Evolutionary conservation across 1,140 invertebrate species (phyloP), one percentile per base, ranked within the genome.

Genomic region (Mizuhopecten yessoensis): DNA sequence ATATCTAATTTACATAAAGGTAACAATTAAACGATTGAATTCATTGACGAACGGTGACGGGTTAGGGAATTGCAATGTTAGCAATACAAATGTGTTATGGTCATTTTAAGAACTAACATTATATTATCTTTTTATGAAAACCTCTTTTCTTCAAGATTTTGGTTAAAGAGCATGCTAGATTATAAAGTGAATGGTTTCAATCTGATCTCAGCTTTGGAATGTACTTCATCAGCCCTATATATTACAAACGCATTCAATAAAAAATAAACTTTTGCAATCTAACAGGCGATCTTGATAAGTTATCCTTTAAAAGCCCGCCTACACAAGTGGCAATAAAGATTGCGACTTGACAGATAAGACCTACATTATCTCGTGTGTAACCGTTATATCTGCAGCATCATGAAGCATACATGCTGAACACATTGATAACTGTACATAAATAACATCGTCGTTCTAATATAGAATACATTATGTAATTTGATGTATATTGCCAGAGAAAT

Each of bases 241-340:
- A 75, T 75, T 75, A 75, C 57, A 75, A 75, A 49, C 45, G 45
- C 11, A 49, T 49, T 13, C 20, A 15, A 49, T 49, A 49, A 49
- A 49, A 45, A 75, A 75, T 75, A n/a, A 29, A 75, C 23, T 75
- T n/a, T 7, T 29, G 29, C 57, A 75, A 75, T 75, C n/a, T 29
- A 29, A 29, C 5, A n/a, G 57, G n/a, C 5, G 23, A 75, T 75
- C 57, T 29, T 17, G 57, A 75, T 75, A 29, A 1, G 11, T n/a
- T 75, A 75, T 75, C 57, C 11, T 75, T 75, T 75, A 75, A 75
- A 75, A 75, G n/a, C 23, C n/a, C 57, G 57, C 57, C 57, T 75
- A 75, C 57, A 75, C 57, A 5, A 75, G 23, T n/a, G 23, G 57
- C n/a, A 75, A 75, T 75, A 75, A 5, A n/a, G n/a, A 75, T 75